phyloP scores from a whole-genome alignment of 2,888 invertebrate species.

The Neocrepidodera transversa region DNA sequence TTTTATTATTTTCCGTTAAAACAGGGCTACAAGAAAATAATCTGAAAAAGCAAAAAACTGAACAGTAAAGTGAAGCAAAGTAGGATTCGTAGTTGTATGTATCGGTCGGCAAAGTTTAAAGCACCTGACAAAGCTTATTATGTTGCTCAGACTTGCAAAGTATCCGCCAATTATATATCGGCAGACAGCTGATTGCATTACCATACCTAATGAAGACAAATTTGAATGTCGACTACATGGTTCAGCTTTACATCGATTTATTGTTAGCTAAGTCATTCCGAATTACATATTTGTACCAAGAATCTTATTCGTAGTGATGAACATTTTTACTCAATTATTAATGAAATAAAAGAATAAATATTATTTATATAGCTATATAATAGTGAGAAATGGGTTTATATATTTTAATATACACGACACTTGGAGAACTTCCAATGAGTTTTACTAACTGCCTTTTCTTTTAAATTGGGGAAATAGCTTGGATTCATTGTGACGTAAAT shows the following conservation, averaged over 20 bases:
- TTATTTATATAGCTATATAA: too few relatives aligned
- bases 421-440: too few relatives aligned
- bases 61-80: constrained; percentile 5
- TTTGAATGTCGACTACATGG: constrained; percentile 33
- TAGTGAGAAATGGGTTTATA: too few relatives aligned
- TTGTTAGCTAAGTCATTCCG: background rate
- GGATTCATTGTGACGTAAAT: too few relatives aligned
- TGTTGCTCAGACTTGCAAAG: constrained; percentile 40
- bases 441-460: too few relatives aligned
- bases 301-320: too few relatives aligned
- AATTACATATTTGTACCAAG: constrained; percentile 1
- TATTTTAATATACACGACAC: too few relatives aligned
- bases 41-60: constrained; percentile 18
- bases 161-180: constrained; percentile 48
- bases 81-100: constrained; percentile 5
- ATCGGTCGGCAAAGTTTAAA: constrained; percentile 34
- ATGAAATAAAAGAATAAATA: too few relatives aligned
- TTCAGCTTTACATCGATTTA: constrained; percentile 11
- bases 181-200: constrained; percentile 52
- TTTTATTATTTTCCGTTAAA: too few relatives aligned
- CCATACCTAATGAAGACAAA: constrained; percentile 54
- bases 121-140: constrained; percentile 43
- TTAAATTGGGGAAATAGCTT: too few relatives aligned
- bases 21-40: background rate
- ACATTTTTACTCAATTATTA: too few relatives aligned